Evolutionary conservation across 2,113 vertebrate species (phyloP), one percentile per base, ranked within the genome.

Genomic region (Psettodes erumei): DNA sequence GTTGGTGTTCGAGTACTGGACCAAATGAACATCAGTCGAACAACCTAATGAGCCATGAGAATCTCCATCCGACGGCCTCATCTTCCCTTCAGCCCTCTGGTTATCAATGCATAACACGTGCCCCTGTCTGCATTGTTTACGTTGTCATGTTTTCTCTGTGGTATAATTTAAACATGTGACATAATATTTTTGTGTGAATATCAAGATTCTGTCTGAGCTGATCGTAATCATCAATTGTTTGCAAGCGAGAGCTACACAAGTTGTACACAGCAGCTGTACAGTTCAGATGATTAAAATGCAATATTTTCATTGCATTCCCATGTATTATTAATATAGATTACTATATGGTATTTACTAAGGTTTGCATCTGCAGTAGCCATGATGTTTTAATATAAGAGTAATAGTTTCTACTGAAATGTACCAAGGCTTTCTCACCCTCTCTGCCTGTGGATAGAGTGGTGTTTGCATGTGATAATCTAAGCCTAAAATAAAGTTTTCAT

Each of bases 271-370:
- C 78, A 89, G 75, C 75, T 93, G 88, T 91, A 92, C 89, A 92
- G 84, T 75, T 82, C 37, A 73, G 65, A 93, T 77, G 61, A 93
- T 78, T 66, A 40, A 87, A 86, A 84, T 90, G 90, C 89, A 92
- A 86, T 92, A 94, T 94, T 94, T 94, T 90, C 87, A 94, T 93
- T 94, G 92, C 91, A 91, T 88, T 85, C 43, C 67, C 77, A 62
- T 89, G 72, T 89, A 87, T 81, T 84, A 79, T 71, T 85, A 83
- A 81, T 78, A 82, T 89, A 91, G 88, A 85, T 64, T 75, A 79
- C 23, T 75, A 78, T 91, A 65, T 81, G 61, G 68, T 81, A 89
- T 90, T 83, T 86, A 79, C 85, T 61, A 51, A 87, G 47, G 40
- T 89, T 88, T 75, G 42, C 47, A 72, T 88, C 79, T 86, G 75